Evolutionary conservation across 2,113 vertebrate genomes (phyloP).

Genomic region (Aplodontia rufa): DNA sequence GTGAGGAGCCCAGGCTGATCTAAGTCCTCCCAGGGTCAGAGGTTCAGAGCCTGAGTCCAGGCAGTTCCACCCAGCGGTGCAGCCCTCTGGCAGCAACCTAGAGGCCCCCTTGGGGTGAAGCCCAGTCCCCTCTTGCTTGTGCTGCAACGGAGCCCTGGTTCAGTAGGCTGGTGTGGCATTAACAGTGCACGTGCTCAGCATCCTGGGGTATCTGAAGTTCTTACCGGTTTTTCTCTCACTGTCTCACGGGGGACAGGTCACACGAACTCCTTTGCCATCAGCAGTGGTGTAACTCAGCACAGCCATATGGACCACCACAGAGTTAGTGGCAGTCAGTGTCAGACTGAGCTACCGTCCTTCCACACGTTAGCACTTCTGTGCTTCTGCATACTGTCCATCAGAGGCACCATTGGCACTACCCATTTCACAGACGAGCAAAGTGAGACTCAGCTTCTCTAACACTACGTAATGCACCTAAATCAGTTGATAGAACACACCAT

Average conservation of each 20-base stretch:
- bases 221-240: background rate
- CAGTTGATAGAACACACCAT: background rate
- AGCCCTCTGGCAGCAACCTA: no score
- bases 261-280: background rate
- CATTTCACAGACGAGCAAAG: background rate
- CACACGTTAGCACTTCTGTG: background rate
- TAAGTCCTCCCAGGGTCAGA: background rate
- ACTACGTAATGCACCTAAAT: background rate
- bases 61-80: background rate
- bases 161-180: background rate
- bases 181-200: background rate
- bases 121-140: background rate
- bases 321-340: background rate
- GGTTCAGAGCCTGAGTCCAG: background rate
- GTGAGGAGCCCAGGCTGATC: background rate
- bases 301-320: background rate
- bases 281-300: background rate
- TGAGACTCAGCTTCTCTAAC: background rate
- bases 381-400: background rate
- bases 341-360: background rate
- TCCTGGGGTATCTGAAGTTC: background rate
- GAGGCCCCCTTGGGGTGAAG: background rate
- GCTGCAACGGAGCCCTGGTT: background rate
- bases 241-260: background rate
- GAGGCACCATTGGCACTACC: background rate